Conservation (phyloP, 2,888 invertebrate genomes). For the Lochmaea crataegi region DNA sequence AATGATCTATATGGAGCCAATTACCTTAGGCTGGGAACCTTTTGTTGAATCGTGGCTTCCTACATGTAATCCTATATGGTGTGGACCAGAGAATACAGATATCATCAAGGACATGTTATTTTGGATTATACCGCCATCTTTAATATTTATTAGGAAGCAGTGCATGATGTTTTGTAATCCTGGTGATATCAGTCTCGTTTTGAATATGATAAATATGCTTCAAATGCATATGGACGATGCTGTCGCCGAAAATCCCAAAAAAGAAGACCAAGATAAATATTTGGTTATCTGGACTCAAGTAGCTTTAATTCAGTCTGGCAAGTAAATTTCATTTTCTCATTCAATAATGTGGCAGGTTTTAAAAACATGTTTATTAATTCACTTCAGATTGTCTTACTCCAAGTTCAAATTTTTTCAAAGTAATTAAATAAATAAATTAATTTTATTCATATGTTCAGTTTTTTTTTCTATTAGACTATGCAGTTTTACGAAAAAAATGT, state of each 20-base stretch:
- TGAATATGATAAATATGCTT: slow-evolving; percentile 78
- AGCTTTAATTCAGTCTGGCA: slow-evolving; percentile 76
- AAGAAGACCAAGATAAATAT: slow-evolving; percentile 74
- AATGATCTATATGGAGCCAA: slow-evolving; percentile 91
- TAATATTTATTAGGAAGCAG: slow-evolving; percentile 78
- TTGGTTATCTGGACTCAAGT: slow-evolving; percentile 81
- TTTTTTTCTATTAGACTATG: no score
- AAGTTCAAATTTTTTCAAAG: no score
- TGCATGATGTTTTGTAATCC: slow-evolving; percentile 75
- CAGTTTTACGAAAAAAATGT: no score
- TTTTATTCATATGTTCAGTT: no score
- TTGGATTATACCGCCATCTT: slow-evolving; percentile 84
- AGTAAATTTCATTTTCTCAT: slow-evolving; percentile 10
- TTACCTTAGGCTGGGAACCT: slow-evolving; percentile 84
- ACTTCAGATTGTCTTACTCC: no score
- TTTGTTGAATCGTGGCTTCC: slow-evolving; percentile 86
- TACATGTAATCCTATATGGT: slow-evolving; percentile 74
- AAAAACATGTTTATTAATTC: no score
- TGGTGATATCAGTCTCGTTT: slow-evolving; percentile 79
- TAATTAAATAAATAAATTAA: no score
- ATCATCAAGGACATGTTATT: slow-evolving; percentile 73
- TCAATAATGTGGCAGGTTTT: background rate
- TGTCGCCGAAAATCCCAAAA: slow-evolving; percentile 66
- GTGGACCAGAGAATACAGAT: slow-evolving; percentile 73
- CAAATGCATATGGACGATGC: slow-evolving; percentile 80